Evolutionary conservation across 1,140 invertebrate species (phyloP), one percentile per base, ranked within the genome.

Genomic region (Drosophila mauritiana): DNA sequence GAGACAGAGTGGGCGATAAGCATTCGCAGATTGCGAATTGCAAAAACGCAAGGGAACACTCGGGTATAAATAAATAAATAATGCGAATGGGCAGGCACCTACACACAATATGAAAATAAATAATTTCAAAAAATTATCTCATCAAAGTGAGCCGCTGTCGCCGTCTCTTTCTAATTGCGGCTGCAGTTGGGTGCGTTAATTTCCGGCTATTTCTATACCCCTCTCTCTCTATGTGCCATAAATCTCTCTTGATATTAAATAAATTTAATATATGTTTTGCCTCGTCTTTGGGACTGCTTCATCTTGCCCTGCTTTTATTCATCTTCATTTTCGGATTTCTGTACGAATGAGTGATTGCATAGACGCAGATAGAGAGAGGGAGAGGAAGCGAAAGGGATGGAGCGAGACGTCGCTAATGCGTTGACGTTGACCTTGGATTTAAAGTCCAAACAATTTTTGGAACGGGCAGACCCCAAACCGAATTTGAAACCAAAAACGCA

Each of bases 41-140:
- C 74, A 83, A 84, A 83, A 83, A 83, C 74, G 80, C 74, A 83
- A 58, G 53, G 43, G 51, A 79, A 73, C 40, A 36, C 55, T 46
- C 17, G 40, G n/a, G 64, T 83, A 83, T 83, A 83, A 83, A 82
- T 78, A 82, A 83, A 83, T 83, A 75, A 83, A 83, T 79, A 68
- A 52, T 68, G 64, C 64, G 61, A 65, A 62, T 34, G 20, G 64
- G 10, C 20, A n/a, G 37, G 11, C 27, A 65, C 57, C 43, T 13
- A 67, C 45, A 51, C 59, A 27, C 27, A 27, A 42, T 42, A 17
- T 53, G 48, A 62, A 52, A 67, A 68, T 65, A 53, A 68, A 68
- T 53, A 52, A 65, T 83, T 83, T 48, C 34, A 10, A 78, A 83
- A 69, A 83, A 83, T 83, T 83, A 83, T 83, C 80, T 83, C 80